Base-by-base conservation (phyloP, 1,140 invertebrate species). In the Hesperophylax magnus region DNA sequence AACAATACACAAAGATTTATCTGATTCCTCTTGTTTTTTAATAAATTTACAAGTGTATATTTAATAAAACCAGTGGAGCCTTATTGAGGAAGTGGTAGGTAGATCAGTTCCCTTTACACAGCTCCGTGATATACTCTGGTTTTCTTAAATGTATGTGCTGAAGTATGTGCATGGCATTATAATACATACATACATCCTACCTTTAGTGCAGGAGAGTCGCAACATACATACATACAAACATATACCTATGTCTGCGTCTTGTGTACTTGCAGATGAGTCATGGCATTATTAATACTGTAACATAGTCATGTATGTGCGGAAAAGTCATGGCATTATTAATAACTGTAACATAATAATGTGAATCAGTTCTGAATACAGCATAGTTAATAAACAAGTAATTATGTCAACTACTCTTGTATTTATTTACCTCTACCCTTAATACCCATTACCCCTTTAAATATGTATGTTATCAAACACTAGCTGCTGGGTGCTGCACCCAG, bases 371-470 rank as follows among this genome's bases (percentile, higher is more conserved):
- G 88, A 89, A 88, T 89, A 90, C 89, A 90, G 87, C 88, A 89
- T 90, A 90, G 89, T 89, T 89, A 90, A 90, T 90, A 90, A 90
- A 90, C 89, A 89, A 90, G 89, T 90, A 89, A 90, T 89, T 90
- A 90, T 90, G 88, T 90, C 86, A 89, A 86, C 84, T 85, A 67
- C 8, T 11, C 18, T 34, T 27, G 56, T 34, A n/a, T 79, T 79
- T 79, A 27, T 58, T 71, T 15, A 27, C 61, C 47, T 8, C 8
- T 39, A 39, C n/a, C n/a, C n/a, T n/a, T n/a, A n/a, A n/a, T n/a
- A n/a, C n/a, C n/a, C n/a, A n/a, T n/a, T n/a, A n/a, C n/a, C n/a
- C n/a, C n/a, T n/a, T n/a, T n/a, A n/a, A n/a, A n/a, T n/a, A n/a
- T n/a, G n/a, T n/a, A n/a, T n/a, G n/a, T n/a, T n/a, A n/a, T n/a